Evolutionary conservation across 2,797 vertebrate genomes (phyloP).

Genomic region (Salarias fasciatus): DNA sequence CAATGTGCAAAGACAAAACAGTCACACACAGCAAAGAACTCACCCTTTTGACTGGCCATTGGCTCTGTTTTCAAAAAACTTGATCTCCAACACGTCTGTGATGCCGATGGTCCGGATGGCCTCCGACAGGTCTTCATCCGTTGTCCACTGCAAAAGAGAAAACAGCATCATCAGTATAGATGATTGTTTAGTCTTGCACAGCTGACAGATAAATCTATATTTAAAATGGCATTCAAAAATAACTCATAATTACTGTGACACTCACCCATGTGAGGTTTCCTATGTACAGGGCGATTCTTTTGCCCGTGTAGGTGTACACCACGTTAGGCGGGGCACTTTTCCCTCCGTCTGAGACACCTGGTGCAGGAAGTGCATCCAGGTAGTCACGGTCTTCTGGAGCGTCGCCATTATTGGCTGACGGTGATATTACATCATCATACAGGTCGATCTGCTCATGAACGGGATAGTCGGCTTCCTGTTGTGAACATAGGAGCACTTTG

Average conservation of each 20-base stretch:
- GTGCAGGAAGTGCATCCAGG: constrained; percentile 92
- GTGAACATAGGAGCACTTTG: not conserved
- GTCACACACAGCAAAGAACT: constrained; percentile 47
- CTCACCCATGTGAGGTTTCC: constrained; percentile 98
- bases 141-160: constrained; percentile 91
- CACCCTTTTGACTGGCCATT: constrained; percentile 99
- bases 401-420: constrained; percentile 98
- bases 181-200: too few relatives aligned
- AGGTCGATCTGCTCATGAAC: constrained; percentile 97
- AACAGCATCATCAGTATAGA: not conserved
- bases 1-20: not conserved
- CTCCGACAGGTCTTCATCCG: constrained; percentile 98
- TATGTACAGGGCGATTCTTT: constrained; percentile 97
- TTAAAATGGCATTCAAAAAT: not conserved
- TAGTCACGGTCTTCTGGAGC: constrained; percentile 98
- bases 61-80: constrained; percentile 99
- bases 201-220: too few relatives aligned
- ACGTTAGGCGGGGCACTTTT: constrained; percentile 93
- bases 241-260: not conserved
- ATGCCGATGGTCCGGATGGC: constrained; percentile 96
- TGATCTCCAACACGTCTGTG: constrained; percentile 97
- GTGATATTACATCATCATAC: constrained; percentile 98
- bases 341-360: constrained; percentile 91
- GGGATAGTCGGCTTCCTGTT: constrained; percentile 95
- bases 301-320: constrained; percentile 96